phyloP scores from a whole-genome alignment of 2,113 vertebrate genomes.

The Grammomys dolichurus region DNA sequence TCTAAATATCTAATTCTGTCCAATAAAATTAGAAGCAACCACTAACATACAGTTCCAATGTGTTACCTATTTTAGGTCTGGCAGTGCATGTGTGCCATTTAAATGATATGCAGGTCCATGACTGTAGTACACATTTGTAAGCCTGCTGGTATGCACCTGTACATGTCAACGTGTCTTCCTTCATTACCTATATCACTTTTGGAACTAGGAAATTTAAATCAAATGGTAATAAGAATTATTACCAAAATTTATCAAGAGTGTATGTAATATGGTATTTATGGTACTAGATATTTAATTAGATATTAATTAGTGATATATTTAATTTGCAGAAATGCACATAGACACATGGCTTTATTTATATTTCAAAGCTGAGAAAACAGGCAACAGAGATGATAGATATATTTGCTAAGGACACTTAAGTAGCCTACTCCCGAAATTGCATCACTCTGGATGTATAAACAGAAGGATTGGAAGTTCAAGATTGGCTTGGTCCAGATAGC shows the following conservation, averaged over 20 bases:
- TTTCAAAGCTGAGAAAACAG: background rate
- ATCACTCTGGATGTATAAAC: background rate
- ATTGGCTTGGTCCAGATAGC: no score
- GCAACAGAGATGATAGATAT: background rate
- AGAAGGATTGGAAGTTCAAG: background rate
- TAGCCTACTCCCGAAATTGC: no score
- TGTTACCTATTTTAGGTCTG: background rate
- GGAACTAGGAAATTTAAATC: constrained; percentile 11
- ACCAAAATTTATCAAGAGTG: background rate
- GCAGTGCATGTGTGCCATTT: background rate
- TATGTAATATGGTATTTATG: background rate
- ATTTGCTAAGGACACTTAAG: background rate
- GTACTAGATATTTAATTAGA: background rate
- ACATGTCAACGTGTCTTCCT: background rate
- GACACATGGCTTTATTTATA: background rate
- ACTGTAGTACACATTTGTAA: background rate
- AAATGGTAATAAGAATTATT: background rate
- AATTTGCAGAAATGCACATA: no score
- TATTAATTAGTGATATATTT: constrained; percentile 10
- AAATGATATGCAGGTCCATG: background rate
- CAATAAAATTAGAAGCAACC: background rate
- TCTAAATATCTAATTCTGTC: background rate
- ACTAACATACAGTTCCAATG: constrained; percentile 11
- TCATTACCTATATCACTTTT: background rate
- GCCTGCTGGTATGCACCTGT: background rate